Evolutionary conservation across 2,888 invertebrate species (phyloP), one percentile per base, ranked within the genome.

Genomic region (Pegoplata infirma): DNA sequence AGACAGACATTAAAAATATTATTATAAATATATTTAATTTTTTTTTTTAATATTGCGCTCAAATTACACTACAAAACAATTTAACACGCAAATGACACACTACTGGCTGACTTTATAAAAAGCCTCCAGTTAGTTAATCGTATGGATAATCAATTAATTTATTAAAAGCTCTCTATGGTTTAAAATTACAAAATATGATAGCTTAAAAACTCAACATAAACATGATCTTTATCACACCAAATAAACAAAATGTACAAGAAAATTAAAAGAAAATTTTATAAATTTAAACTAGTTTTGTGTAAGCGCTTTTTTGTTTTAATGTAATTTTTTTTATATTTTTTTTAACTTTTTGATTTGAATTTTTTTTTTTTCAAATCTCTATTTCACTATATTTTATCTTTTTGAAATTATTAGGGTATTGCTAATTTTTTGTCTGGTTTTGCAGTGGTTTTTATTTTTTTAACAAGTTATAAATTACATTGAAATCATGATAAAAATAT

Each of bases 401-500:
- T 36, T 40, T 40, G n/a, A 40, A 2, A 5, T 40, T 40, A 40
- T 8, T 32, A 32, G 32, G 10, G 32, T 32, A 32, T 32, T 12
- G 8, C 32, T 5, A 32, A n/a, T 40, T 40, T 40, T 40, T 19
- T 19, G 32, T 10, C 12, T 32, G 19, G 8, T 51, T 56, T 40
- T 23, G 25, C 71, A n/a, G n/a, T n/a, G n/a, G n/a, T n/a, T 59
- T 58, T 19, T 66, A 47, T 2, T 7, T 10, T 51, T 51, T 10
- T 77, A 71, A 40, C 63, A 69, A 66, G 78, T 76, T 75, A 76
- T 74, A 79, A 79, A 81, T 79, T 76, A 64, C 79, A 74, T 67
- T 55, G 32, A 79, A 81, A 81, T 81, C 81, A 81, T 71, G 81
- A 81, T 81, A 76, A 81, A 78, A 77, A 67, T 80, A 80, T 80